Base-by-base conservation (phyloP, 2,113 vertebrate genomes). In the Alectura lathami region DNA sequence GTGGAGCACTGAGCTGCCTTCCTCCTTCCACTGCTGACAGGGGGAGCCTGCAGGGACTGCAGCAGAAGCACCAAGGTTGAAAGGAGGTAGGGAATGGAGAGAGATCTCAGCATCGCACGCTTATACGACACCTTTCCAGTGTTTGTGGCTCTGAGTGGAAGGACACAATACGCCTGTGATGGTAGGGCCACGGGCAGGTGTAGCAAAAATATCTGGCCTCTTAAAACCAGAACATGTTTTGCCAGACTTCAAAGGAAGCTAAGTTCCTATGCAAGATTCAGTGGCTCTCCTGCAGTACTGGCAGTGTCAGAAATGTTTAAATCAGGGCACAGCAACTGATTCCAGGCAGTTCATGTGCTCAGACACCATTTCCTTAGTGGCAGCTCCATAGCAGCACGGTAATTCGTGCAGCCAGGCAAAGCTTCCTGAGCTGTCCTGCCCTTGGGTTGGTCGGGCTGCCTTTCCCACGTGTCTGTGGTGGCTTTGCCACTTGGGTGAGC, bases 241-340 rank as follows among this genome's bases (percentile, higher is more conserved):
- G 13, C 32, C n/a, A 32, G 5, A 11, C 29, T 62, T 51, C 51
- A 68, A 47, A 51, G 51, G 56, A 56, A 91, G 48, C 18, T 48
- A 73, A 32, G n/a, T 53, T 3, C 7, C 34, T 16, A 0, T 18
- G 38, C 7, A 75, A 60, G 43, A 10, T 51, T 30, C 53, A 30
- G 66, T 13, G 87, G 17, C 53, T 60, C 6, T 36, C 62, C 21
- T 42, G 50, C 24, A 38, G 40, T 40, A 8, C 26, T 54, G 38
- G 30, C 26, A 60, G 3, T 3, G 13, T 27, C 43, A 3, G 0
- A 1, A 60, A 21, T 2, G 4, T 45, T 29, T 26, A 23, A 16
- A 21, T 11, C 32, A 36, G 27, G 64, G 26, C 32, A 47, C 6
- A 27, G 9, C 7, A 2, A 4, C 54, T 57, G 32, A 18, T 47